Evolutionary conservation across 2,888 invertebrate species (phyloP), one percentile per base, ranked within the genome.

Genomic region (Selenia dentaria): DNA sequence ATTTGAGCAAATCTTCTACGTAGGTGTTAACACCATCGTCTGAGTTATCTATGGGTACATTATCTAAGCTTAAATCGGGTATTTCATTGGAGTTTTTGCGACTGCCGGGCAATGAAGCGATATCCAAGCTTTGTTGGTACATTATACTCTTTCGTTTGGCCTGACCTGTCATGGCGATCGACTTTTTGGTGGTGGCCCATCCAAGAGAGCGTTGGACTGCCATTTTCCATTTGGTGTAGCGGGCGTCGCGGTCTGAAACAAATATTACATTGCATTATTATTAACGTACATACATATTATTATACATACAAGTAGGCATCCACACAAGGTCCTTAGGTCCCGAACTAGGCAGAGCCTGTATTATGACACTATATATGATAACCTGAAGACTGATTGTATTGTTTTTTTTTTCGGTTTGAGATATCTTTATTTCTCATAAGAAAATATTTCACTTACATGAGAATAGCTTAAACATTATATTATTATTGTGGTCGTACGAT

Each of bases 141-240:
- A 79, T 54, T 59, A 79, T 71, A 74, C 85, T 62, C 45, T 76
- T 79, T 72, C 85, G 62, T 78, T 75, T 82, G 41, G 59, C 64
- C 88, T 91, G 93, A 94, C 95, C 95, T 93, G 96, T 96, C 94
- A 96, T 96, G 29, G 92, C 90, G 61, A 92, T 85, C 5, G 95
- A 94, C 79, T 94, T 95, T 75, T 95, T 94, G 3, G 93, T 92
- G 0, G 93, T 92, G 11, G 95, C 95, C 98, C 98, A 98, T 51
- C 97, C 96, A 62, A 98, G 92, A 24, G 97, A 96, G 18, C 98
- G 93, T 69, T 97, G 94, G 1, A 99, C 97, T 0, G 98, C 98
- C 94, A 96, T 96, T 85, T 97, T 98, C 98, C 98, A 98, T 83
- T 96, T 96, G 4, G 93, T 95, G 80, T 97, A 98, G 51, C 97